Conservation (phyloP, 2,113 vertebrate species). For the Aspidoscelis tigris region DNA sequence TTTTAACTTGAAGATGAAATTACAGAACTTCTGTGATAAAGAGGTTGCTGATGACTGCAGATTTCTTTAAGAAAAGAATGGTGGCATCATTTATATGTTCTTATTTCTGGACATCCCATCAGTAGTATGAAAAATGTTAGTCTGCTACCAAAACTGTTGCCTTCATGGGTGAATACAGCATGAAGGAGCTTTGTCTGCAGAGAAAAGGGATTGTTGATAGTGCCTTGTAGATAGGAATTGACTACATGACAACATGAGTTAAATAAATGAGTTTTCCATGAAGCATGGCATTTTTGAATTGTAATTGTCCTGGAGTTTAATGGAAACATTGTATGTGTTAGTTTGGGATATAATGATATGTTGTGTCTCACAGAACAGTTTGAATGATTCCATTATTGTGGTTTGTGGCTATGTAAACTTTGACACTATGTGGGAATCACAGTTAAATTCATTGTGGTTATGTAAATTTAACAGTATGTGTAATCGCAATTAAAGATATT, state of each 20-base stretch:
- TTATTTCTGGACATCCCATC: too few species aligned
- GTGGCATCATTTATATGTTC: too few species aligned
- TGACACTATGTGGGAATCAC: not conserved
- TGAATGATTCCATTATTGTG: not conserved
- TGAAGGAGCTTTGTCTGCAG: too few species aligned
- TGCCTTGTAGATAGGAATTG: conserved; percentile 3
- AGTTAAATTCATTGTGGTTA: not conserved
- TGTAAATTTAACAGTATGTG: not conserved
- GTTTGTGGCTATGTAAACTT: not conserved
- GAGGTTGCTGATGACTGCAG: too few species aligned
- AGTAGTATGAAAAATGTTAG: not conserved
- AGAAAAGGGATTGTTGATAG: conserved; percentile 1
- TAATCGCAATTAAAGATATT: not conserved
- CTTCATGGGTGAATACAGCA: not conserved
- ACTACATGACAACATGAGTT: not conserved
- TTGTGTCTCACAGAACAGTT: not conserved
- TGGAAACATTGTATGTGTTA: conserved; percentile 6
- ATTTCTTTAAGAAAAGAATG: too few species aligned
- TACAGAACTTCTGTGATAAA: too few species aligned
- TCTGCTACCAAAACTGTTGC: not conserved
- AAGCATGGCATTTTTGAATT: not conserved
- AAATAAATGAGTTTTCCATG: not conserved
- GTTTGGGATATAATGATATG: not conserved
- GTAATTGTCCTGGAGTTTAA: not conserved
- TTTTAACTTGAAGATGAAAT: too few species aligned